Conservation (phyloP, 2,113 vertebrate genomes). For the Crocuta crocuta region DNA sequence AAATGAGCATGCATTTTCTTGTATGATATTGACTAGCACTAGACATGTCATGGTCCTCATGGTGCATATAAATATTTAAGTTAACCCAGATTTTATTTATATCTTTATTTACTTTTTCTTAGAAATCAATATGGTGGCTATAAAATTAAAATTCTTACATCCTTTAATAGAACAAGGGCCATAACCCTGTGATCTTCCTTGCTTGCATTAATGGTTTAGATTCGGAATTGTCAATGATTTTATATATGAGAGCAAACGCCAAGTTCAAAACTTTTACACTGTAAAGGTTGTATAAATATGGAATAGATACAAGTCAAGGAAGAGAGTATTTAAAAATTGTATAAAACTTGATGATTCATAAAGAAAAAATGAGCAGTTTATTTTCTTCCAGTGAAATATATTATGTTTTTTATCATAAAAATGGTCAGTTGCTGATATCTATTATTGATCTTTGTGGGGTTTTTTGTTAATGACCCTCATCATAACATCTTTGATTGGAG, state of each 20-base stretch:
- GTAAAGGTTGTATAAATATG: conserved; percentile 71
- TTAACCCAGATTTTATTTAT: conserved; percentile 84
- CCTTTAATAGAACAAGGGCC: conserved; percentile 23
- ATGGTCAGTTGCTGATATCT: not conserved
- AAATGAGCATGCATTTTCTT: conserved; percentile 80
- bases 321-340: conserved; percentile 40
- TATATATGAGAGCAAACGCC: conserved; percentile 40
- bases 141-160: conserved; percentile 51
- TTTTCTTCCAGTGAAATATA: conserved; percentile 68
- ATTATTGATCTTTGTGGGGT: not conserved
- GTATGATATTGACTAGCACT: conserved; percentile 73
- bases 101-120: conserved; percentile 76
- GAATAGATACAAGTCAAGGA: conserved; percentile 56
- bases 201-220: conserved; percentile 54
- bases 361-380: conserved; percentile 49
- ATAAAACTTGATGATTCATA: conserved; percentile 70
- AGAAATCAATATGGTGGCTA: not conserved
- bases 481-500: not conserved
- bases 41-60: conserved; percentile 77
- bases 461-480: not conserved
- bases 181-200: conserved; percentile 64
- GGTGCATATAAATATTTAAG: conserved; percentile 79
- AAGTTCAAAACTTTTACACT: conserved; percentile 77
- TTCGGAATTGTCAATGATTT: conserved; percentile 76
- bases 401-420: conserved; percentile 50